Percentiles rank a stretch among this genome's conserved stretches.
Evolutionary conservation across 1,140 invertebrate genomes (phyloP).

Genomic region (Zaprionus lachaisei): DNA sequence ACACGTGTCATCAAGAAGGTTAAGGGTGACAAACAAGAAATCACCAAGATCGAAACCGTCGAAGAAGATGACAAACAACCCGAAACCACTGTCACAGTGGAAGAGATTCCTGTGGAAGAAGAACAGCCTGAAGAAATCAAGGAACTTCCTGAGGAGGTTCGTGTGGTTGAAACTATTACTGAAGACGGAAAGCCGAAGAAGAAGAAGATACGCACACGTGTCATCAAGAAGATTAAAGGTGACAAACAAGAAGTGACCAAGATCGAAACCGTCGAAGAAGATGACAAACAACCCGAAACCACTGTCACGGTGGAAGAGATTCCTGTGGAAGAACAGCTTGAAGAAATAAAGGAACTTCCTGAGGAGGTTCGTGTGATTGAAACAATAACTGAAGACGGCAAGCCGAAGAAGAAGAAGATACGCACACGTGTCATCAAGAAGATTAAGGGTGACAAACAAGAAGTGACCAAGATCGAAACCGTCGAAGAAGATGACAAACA

Average conservation of each 20-base stretch:
- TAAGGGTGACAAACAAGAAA: slow-evolving; percentile 37
- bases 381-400: slow-evolving; percentile 53
- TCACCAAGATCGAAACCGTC: slow-evolving; percentile 39
- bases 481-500: slow-evolving; percentile 69
- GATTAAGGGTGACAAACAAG: slow-evolving; percentile 38
- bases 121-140: slow-evolving; percentile 22
- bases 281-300: slow-evolving; percentile 31
- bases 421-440: slow-evolving; percentile 55
- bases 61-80: slow-evolving; percentile 39
- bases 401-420: slow-evolving; percentile 49
- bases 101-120: slow-evolving; percentile 30
- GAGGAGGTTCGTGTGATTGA: slow-evolving; percentile 80
- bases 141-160: slow-evolving; percentile 36
- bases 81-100: slow-evolving; percentile 27
- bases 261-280: slow-evolving; percentile 37
- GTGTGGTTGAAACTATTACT: slow-evolving; percentile 29
- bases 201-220: slow-evolving; percentile 39
- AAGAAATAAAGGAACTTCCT: slow-evolving; percentile 48
- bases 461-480: slow-evolving; percentile 63
- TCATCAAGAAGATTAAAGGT: slow-evolving; percentile 38
- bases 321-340: slow-evolving; percentile 19
- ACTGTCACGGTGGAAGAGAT: slow-evolving; percentile 34
- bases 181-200: slow-evolving; percentile 34
- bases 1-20: slow-evolving; percentile 39
- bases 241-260: slow-evolving; percentile 36